Conservation (phyloP, 2,113 vertebrate genomes). For the Oryzias javanicus region DNA sequence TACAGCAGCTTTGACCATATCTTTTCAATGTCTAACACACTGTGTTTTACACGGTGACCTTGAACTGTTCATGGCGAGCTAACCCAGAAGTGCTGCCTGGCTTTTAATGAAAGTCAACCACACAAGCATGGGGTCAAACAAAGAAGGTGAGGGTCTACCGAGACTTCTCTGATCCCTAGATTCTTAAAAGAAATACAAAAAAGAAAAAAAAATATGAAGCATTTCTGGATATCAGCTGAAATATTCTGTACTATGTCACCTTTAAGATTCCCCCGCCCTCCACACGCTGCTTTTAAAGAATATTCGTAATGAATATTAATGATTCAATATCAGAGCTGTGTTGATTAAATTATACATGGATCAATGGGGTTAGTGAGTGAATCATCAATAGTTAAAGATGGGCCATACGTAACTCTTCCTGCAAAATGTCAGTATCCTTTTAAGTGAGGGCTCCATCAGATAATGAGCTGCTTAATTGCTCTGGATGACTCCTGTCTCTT, state of each 20-base stretch:
- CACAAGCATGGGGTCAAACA: slow-evolving; percentile 32
- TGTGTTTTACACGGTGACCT: slow-evolving; percentile 37
- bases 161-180: slow-evolving; percentile 14
- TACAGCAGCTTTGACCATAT: slow-evolving; percentile 18
- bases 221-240: not conserved
- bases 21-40: slow-evolving; percentile 6
- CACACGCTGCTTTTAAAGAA: slow-evolving; percentile 38
- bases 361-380: slow-evolving; percentile 67
- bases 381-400: slow-evolving; percentile 68
- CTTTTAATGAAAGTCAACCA: slow-evolving; percentile 34
- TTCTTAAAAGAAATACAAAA: too few relatives aligned
- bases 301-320: slow-evolving; percentile 64
- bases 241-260: slow-evolving; percentile 22
- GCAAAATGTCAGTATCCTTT: slow-evolving; percentile 42
- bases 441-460: slow-evolving; percentile 42
- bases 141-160: slow-evolving; percentile 7
- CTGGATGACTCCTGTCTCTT: slow-evolving; percentile 43
- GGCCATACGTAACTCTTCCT: slow-evolving; percentile 60
- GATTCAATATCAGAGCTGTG: slow-evolving; percentile 51
- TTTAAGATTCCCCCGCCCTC: slow-evolving; percentile 32
- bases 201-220: slow-evolving; percentile 18
- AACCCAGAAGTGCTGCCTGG: slow-evolving; percentile 18
- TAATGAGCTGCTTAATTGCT: slow-evolving; percentile 55
- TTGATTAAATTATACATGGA: slow-evolving; percentile 72
- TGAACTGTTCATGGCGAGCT: slow-evolving; percentile 17